Conservation (phyloP, 2,888 invertebrate species). For the Ceraclea dissimilis region DNA sequence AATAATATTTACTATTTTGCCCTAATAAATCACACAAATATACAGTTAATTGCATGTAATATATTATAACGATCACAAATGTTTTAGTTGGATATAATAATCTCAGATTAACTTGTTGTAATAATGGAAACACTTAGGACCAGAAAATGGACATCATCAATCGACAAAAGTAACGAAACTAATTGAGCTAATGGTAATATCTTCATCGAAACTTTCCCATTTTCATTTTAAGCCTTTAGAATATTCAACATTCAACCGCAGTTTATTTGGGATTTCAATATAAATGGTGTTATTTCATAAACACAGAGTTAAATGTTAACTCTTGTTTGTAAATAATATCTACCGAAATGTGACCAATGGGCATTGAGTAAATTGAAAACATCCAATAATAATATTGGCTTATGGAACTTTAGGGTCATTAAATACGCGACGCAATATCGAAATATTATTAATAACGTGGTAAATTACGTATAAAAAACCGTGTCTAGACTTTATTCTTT, state of each 20-base stretch:
- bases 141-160: not conserved
- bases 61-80: too few relatives aligned
- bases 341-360: not conserved
- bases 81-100: too few relatives aligned
- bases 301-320: too few relatives aligned
- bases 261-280: not conserved
- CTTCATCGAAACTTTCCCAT: not conserved
- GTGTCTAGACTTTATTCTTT: too few relatives aligned
- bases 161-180: not conserved
- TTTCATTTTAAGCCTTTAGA: not conserved
- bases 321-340: too few relatives aligned
- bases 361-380: not conserved
- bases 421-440: not conserved
- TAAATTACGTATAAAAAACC: too few relatives aligned
- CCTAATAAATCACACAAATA: too few relatives aligned
- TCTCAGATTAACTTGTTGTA: not conserved
- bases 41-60: too few relatives aligned
- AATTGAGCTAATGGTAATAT: not conserved
- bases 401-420: not conserved
- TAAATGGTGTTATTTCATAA: too few relatives aligned
- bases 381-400: not conserved
- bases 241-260: not conserved
- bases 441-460: too few relatives aligned
- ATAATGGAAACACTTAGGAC: not conserved
- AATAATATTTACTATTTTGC: too few relatives aligned